Conservation (phyloP, 2,888 invertebrate genomes). For the Ferrisia virgata region DNA sequence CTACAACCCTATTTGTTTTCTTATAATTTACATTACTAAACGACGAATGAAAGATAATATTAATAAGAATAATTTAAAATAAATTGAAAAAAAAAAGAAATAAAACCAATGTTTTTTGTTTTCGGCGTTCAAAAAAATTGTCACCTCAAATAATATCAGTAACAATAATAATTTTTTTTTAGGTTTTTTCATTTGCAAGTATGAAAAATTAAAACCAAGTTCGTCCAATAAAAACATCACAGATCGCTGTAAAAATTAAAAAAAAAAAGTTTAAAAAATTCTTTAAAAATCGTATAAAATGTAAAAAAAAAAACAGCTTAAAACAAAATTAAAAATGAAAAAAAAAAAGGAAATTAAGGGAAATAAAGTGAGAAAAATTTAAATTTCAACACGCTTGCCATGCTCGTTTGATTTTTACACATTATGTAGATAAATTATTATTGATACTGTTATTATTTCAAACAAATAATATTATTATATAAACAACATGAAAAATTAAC, state of each 20-base stretch:
- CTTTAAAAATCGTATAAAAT: constrained; percentile 8
- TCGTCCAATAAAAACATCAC: constrained; percentile 40
- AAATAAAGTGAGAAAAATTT: neutral
- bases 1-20: constrained; percentile 34
- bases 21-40: neutral
- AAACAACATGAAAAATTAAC: neutral
- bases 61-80: constrained; percentile 1
- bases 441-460: constrained; percentile 38
- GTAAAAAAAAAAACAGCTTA: constrained; percentile 19
- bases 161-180: constrained; percentile 36
- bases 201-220: constrained; percentile 31
- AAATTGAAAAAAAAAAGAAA: neutral
- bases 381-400: neutral
- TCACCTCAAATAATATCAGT: constrained; percentile 20
- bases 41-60: neutral
- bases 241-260: constrained; percentile 31
- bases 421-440: constrained; percentile 5
- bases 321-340: neutral
- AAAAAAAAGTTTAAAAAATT: constrained; percentile 6
- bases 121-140: neutral
- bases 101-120: neutral
- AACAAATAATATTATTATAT: neutral
- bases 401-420: neutral
- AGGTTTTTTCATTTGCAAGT: neutral
- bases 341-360: neutral